Percentiles rank a stretch among this genome's conserved stretches.
phyloP scores from a whole-genome alignment of 2,888 invertebrate species.

The Machimus rusticus region DNA sequence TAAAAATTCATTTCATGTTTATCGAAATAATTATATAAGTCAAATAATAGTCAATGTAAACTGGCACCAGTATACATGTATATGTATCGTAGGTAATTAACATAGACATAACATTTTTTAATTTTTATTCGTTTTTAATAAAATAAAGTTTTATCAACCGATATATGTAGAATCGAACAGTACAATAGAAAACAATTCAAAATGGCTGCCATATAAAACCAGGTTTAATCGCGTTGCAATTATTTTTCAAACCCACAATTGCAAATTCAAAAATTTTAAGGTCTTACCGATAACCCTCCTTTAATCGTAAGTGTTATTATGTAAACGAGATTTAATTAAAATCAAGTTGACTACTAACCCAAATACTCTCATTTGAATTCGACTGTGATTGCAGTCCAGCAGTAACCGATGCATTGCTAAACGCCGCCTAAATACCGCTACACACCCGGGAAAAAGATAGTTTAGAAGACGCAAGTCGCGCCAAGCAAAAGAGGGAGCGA shows the following conservation, averaged over 20 bases:
- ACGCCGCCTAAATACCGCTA: slow-evolving; percentile 15
- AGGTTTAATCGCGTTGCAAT: no score
- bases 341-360: background rate
- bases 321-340: background rate
- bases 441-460: background rate
- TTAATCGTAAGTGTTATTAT: background rate
- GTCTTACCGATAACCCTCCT: no score
- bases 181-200: no score
- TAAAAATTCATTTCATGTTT: background rate
- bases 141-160: no score
- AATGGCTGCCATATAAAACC: no score
- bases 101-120: background rate
- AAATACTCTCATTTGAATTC: background rate
- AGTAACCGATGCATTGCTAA: background rate
- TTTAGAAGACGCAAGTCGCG: background rate
- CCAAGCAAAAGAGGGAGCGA: background rate
- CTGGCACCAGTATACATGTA: background rate
- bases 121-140: no score
- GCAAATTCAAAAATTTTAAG: no score
- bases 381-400: background rate
- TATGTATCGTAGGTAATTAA: background rate
- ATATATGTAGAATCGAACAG: no score
- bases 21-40: background rate
- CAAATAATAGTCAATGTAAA: no score
- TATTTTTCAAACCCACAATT: no score